Evolutionary conservation across 1,140 invertebrate species (phyloP), one percentile per base, ranked within the genome.

Genomic region (Drosophila kikkawai): DNA sequence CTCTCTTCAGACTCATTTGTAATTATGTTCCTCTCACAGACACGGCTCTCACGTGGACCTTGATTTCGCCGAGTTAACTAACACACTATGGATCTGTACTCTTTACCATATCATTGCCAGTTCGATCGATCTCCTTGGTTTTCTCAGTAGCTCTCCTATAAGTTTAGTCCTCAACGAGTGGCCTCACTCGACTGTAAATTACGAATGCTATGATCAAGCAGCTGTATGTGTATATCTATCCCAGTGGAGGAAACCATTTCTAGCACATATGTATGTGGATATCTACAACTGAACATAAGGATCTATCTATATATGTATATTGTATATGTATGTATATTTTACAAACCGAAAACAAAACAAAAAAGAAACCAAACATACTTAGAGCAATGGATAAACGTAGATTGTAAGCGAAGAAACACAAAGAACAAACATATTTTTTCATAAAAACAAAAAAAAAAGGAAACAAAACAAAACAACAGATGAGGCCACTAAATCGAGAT

Each of bases 301-400:
- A 81, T 86, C 74, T 81, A 79, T 79, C 64, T 79, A 82, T 90
- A 77, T 77, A 77, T 76, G 47, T 77, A 84, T 83, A 83, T 88
- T 87, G 80, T 87, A 90, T 84, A 88, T 87, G 80, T 88, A 87
- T 87, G 81, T 88, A 88, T 88, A 87, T 87, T 87, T 87, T 87
- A 88, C 84, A 91, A 90, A 91, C 37, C 41, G 65, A 76, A 76
- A 51, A 56, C 37, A 42, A 68, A 42, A 45, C 22, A 19, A 66
- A 58, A 64, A 36, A 44, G 58, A 64, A 79, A 66, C 51, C 32
- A 83, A 79, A 79, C 59, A 83, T 78, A 82, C 73, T 82, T 82
- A 79, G 67, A 69, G 45, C 67, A 85, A 85, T 76, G 63, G 53
- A 81, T 90, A 75, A 63, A 47, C 47, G 64, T 91, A 88, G 78